Evolutionary conservation across 2,888 invertebrate species (phyloP).

Genomic region (Ectemnius cavifrons): DNA sequence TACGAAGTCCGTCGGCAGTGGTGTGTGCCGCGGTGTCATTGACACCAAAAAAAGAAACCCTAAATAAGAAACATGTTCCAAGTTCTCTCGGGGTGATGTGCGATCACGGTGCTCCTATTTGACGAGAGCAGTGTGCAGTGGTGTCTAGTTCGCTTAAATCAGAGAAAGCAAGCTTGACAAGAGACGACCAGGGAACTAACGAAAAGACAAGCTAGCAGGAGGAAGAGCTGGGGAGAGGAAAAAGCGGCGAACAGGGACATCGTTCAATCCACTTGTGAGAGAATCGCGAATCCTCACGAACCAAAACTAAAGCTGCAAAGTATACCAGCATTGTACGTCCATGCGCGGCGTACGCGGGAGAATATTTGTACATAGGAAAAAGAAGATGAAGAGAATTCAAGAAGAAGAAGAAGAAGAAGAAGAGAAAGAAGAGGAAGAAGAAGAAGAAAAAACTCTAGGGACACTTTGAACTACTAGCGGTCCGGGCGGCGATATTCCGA

Average conservation of each 20-base stretch:
- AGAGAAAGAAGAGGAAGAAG: background rate
- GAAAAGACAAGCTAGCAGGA: background rate
- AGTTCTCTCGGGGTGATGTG: background rate
- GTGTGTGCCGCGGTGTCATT: constrained; percentile 59
- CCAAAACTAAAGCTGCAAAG: constrained; percentile 41
- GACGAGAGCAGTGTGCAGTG: background rate
- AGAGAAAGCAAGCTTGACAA: no score
- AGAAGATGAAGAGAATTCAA: background rate
- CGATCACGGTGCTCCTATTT: background rate
- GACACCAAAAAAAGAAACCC: constrained; percentile 28
- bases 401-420: background rate
- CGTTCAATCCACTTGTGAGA: constrained; percentile 29
- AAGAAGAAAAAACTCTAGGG: constrained; percentile 53
- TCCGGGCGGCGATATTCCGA: constrained; percentile 38
- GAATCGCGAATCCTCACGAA: constrained; percentile 29
- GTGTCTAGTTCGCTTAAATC: background rate
- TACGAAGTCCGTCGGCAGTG: constrained; percentile 50
- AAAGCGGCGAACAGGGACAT: background rate
- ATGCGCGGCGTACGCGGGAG: no score
- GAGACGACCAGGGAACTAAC: no score
- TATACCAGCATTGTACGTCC: constrained; percentile 36
- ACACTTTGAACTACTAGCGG: constrained; percentile 22
- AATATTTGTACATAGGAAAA: constrained; percentile 61
- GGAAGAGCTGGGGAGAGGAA: background rate
- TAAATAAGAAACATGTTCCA: background rate